Percentiles rank a stretch among this genome's conserved stretches.
Evolutionary conservation across 2,888 invertebrate species (phyloP).

Genomic region (Agriopis leucophaearia): DNA sequence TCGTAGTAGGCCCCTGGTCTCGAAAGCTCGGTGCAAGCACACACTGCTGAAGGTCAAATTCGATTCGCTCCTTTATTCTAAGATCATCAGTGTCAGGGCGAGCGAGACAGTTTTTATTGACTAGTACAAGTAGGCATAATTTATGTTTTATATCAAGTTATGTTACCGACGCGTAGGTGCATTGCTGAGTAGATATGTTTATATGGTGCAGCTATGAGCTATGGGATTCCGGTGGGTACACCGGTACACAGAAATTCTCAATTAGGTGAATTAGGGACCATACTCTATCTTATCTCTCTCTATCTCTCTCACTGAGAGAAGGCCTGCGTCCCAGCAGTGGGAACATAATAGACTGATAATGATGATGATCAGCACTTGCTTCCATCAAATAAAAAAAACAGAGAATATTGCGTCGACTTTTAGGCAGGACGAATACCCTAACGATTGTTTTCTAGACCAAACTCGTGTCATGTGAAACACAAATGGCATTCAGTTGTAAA

Average conservation of each 20-base stretch:
- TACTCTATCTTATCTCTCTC: too few relatives aligned
- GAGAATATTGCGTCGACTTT: too few relatives aligned
- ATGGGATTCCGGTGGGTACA: too few relatives aligned
- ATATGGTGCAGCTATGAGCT: too few relatives aligned
- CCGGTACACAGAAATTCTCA: too few relatives aligned
- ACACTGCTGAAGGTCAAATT: conserved; percentile 60
- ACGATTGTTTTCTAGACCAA: background rate
- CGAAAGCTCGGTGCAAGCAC: conserved; percentile 30
- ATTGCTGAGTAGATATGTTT: background rate
- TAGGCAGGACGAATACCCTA: too few relatives aligned
- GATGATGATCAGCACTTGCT: too few relatives aligned
- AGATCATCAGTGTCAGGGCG: conserved; percentile 82
- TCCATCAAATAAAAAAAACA: too few relatives aligned
- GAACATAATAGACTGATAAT: too few relatives aligned
- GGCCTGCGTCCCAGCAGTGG: too few relatives aligned
- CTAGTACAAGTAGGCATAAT: conserved; percentile 40
- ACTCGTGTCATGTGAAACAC: background rate
- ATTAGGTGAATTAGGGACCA: too few relatives aligned
- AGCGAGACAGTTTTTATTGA: conserved; percentile 69
- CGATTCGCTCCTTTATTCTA: conserved; percentile 69
- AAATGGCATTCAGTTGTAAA: background rate
- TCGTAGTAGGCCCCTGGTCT: background rate
- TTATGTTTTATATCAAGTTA: background rate
- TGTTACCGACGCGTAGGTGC: conserved; percentile 8
- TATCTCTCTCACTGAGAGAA: too few relatives aligned